Base-by-base conservation (phyloP, 2,888 invertebrate genomes). In the Plemyria rubiginata region DNA sequence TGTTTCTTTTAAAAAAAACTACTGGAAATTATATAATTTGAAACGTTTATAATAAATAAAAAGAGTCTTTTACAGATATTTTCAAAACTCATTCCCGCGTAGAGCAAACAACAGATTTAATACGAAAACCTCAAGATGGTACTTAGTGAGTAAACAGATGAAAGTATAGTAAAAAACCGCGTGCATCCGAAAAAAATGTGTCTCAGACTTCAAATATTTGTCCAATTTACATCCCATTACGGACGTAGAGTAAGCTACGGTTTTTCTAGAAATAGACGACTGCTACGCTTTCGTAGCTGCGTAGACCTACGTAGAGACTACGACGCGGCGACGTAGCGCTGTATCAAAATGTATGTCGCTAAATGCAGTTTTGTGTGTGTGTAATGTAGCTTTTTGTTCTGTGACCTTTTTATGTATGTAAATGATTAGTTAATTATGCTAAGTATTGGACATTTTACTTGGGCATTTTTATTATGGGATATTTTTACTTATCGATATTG, bases 211-310 rank as follows among this genome's bases (percentile, higher is more conserved):
- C 70, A 72, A 74, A 74, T 72, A 70, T 74, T 74, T 74, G 65
- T 59, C 62, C 70, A 74, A 74, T 74, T 72, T 72, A 71, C 74
- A 70, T 74, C 68, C 74, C 70, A 74, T 71, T 72, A 69, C 62
- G 56, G 41, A 13, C 2, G 49, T 41, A 66, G 46, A 16, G 13
- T 9, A 41, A 45, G 60, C 54, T 54, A 22, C 40, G 22, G 12
- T 6, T 0, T 12, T 46, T 1, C 46, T 16, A 38, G n/a, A 38
- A 38, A 11, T 38, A 11, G 9, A 32, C 7, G 13, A 45, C 15
- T 45, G 45, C 9, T 11, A 16, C 9, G 45, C 11, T 9, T 16
- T 41, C 28, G 43, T 43, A 43, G 41, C 40, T 38, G 40, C 40
- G 51, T 52, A 52, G 51, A 50, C 9, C 32, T 45, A 16, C 45